Conservation (phyloP, 2,888 invertebrate genomes). For the Busseola fusca region DNA sequence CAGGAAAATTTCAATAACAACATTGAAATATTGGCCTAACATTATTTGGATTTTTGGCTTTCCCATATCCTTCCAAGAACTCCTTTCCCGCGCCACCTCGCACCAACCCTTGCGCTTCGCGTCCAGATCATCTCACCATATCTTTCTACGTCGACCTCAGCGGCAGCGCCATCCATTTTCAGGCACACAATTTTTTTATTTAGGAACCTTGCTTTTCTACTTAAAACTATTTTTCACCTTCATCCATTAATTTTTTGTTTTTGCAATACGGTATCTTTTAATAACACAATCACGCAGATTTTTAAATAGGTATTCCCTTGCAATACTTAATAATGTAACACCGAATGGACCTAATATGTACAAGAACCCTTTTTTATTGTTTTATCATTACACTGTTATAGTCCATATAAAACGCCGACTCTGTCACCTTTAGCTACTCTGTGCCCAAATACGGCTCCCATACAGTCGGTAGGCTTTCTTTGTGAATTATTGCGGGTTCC, state of each 20-base stretch:
- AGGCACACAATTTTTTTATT: no score
- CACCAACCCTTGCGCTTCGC: no score
- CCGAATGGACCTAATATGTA: constrained; percentile 16
- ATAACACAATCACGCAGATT: background rate
- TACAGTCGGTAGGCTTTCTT: constrained; percentile 81
- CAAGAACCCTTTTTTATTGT: constrained; percentile 1
- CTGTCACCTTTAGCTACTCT: constrained; percentile 62
- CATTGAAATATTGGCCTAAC: background rate
- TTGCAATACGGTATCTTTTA: background rate
- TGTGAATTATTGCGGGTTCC: constrained; percentile 87
- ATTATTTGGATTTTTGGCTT: background rate
- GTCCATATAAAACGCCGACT: constrained; percentile 12
- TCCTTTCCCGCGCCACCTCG: no score
- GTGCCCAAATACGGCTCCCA: constrained; percentile 72
- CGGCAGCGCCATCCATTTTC: no score
- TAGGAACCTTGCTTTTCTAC: no score
- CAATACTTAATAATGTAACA: constrained; percentile 9
- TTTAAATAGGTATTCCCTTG: background rate
- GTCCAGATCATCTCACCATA: no score
- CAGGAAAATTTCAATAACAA: no score
- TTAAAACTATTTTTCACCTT: no score
- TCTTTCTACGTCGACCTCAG: no score
- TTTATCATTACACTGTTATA: background rate
- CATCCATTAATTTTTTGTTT: background rate
- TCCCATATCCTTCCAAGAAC: no score